Percentiles rank a stretch among this genome's conserved stretches.
phyloP scores from a whole-genome alignment of 2,888 invertebrate genomes.

The Lissonota sp. region DNA sequence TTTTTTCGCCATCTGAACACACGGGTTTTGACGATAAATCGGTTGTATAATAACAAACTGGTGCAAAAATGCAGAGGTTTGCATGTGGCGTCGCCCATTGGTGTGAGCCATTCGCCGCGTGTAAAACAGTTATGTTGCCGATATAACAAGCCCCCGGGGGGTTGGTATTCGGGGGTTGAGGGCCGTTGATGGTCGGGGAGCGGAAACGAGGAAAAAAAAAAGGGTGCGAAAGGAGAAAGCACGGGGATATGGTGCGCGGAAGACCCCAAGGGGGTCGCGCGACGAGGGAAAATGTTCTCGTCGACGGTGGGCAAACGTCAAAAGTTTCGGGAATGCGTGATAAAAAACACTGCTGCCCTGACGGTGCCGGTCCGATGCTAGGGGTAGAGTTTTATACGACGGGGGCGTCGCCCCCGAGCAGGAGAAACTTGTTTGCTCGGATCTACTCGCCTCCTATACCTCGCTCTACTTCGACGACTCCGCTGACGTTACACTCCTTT shows the following conservation, averaged over 20 bases:
- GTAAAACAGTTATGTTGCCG: slow-evolving; percentile 37
- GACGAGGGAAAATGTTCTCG: slow-evolving; percentile 39
- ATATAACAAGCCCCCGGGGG: slow-evolving; percentile 16
- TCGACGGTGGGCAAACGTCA: slow-evolving; percentile 57
- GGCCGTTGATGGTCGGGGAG: not conserved
- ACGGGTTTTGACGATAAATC: slow-evolving; percentile 45
- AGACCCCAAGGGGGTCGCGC: slow-evolving; percentile 34
- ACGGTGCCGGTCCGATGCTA: slow-evolving; percentile 18
- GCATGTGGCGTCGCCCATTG: slow-evolving; percentile 41
- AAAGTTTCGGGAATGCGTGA: slow-evolving; percentile 62
- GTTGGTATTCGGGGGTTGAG: not conserved
- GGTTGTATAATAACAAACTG: slow-evolving; percentile 37
- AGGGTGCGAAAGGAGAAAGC: slow-evolving; percentile 35
- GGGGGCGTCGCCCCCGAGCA: slow-evolving; percentile 46
- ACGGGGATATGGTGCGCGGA: slow-evolving; percentile 31
- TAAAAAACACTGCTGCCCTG: slow-evolving; percentile 50
- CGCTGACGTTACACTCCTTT: slow-evolving; percentile 8
- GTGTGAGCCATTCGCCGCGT: not conserved
- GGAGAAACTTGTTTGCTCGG: slow-evolving; percentile 59
- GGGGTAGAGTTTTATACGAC: slow-evolving; percentile 57
- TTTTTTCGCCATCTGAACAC: slow-evolving; percentile 24
- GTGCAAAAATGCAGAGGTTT: slow-evolving; percentile 46
- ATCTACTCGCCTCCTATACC: slow-evolving; percentile 40
- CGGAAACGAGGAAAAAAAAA: not conserved
- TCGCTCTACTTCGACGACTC: slow-evolving; percentile 10